Conservation (phyloP, 2,797 vertebrate genomes). For the Ctenochaetus hawaiiensis region DNA sequence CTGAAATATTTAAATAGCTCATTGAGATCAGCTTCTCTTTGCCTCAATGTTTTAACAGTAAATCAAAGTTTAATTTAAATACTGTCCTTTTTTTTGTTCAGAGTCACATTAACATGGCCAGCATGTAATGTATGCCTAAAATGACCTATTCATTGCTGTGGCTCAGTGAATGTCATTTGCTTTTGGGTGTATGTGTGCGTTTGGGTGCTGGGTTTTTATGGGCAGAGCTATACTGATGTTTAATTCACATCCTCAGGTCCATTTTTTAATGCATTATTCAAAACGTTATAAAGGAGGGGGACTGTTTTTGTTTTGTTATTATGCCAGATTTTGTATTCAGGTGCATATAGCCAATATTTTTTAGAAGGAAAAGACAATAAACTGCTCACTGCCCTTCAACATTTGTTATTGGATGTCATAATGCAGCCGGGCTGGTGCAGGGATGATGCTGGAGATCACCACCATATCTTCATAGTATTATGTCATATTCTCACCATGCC, state of each 20-base stretch:
- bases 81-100: constrained; percentile 27
- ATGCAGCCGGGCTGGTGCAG: constrained; percentile 23
- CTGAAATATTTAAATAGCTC: constrained; percentile 25
- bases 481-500: neutral
- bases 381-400: constrained; percentile 24
- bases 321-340: constrained; percentile 42
- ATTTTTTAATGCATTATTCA: constrained; percentile 77
- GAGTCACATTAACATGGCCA: constrained; percentile 27
- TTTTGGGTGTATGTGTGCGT: constrained; percentile 31
- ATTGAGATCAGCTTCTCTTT: constrained; percentile 7
- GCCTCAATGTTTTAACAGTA: constrained; percentile 10
- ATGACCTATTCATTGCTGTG: constrained; percentile 41
- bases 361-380: constrained; percentile 54
- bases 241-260: constrained; percentile 54
- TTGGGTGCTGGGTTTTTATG: constrained; percentile 36
- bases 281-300: constrained; percentile 43
- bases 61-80: constrained; percentile 44
- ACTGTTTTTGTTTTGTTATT: constrained; percentile 57
- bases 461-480: neutral
- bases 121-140: constrained; percentile 33
- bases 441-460: neutral
- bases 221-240: constrained; percentile 54
- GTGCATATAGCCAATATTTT: constrained; percentile 33
- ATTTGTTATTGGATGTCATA: constrained; percentile 37
- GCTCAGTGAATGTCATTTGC: constrained; percentile 40